Evolutionary conservation across 2,113 vertebrate genomes (phyloP).

Genomic region (Benitochromis conjunctus): DNA sequence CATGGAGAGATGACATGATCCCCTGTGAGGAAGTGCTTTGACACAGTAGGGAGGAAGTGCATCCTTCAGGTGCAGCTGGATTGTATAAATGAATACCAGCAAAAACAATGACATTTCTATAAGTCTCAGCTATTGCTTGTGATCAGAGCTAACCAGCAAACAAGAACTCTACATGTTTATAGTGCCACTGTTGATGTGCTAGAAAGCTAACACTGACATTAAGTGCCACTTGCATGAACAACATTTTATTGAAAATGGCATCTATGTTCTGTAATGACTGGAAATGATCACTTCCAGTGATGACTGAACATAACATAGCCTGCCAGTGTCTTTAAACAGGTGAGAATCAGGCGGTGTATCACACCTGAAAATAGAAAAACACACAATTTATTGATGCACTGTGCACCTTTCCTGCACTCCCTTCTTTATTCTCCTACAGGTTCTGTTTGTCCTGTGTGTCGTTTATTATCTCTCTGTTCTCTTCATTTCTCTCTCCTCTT

Average conservation of each 20-base stretch:
- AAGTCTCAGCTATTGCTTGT: neutral
- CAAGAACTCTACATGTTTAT: neutral
- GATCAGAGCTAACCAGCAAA: neutral
- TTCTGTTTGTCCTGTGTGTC: fast-evolving
- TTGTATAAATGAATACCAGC: neutral
- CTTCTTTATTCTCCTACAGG: neutral
- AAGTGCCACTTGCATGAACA: neutral
- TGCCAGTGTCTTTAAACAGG: neutral
- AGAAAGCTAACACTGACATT: neutral
- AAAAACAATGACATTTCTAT: neutral
- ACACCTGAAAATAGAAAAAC: neutral
- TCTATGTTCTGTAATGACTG: neutral
- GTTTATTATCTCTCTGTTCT: neutral
- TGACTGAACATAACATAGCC: neutral
- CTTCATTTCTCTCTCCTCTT: neutral
- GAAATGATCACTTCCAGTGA: neutral
- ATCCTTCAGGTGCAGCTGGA: neutral
- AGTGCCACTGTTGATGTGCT: neutral
- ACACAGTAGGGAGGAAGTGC: neutral
- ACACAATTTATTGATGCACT: neutral
- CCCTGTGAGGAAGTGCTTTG: neutral
- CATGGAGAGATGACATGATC: neutral
- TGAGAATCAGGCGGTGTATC: neutral
- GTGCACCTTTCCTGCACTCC: neutral
- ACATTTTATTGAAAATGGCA: neutral